These are phyloP conservation scores for Epinephelus moara DNA, from an alignment of 2,113 vertebrate genomes.

Conservation along the genomic window DNA sequence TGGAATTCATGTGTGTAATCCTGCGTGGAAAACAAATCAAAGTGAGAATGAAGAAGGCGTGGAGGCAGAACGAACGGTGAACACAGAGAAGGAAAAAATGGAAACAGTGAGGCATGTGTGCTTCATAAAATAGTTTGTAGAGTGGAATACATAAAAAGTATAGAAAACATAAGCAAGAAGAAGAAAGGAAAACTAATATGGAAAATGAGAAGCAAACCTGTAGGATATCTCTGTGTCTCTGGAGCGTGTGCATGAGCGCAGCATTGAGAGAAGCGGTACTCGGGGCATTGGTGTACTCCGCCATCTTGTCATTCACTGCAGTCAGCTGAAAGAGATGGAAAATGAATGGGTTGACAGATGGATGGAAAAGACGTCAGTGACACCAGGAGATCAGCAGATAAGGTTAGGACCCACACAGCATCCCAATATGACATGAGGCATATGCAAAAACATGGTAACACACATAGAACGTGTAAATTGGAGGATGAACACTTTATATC, in stretches of 20 bases:
- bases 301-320: slow-evolving; percentile 97
- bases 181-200: background rate
- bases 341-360: background rate
- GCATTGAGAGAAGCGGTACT: slow-evolving; percentile 93
- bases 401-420: background rate
- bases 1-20: slow-evolving; percentile 99
- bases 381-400: background rate
- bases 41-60: background rate
- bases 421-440: background rate
- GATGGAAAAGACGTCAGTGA: background rate
- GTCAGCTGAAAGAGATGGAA: slow-evolving; percentile 86
- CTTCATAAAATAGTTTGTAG: background rate
- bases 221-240: slow-evolving; percentile 96
- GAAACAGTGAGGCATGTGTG: background rate
- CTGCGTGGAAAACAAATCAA: slow-evolving; percentile 79
- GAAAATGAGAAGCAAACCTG: slow-evolving; percentile 84
- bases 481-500: background rate
- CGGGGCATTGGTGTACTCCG: slow-evolving; percentile 92
- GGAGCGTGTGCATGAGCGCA: slow-evolving; percentile 96
- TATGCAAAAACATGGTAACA: background rate
- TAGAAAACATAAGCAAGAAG: background rate
- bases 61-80: background rate
- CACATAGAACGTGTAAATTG: background rate
- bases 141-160: background rate
- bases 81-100: background rate